Evolutionary conservation across 2,888 invertebrate genomes (phyloP).

Genomic region (Lumbricus terrestris): DNA sequence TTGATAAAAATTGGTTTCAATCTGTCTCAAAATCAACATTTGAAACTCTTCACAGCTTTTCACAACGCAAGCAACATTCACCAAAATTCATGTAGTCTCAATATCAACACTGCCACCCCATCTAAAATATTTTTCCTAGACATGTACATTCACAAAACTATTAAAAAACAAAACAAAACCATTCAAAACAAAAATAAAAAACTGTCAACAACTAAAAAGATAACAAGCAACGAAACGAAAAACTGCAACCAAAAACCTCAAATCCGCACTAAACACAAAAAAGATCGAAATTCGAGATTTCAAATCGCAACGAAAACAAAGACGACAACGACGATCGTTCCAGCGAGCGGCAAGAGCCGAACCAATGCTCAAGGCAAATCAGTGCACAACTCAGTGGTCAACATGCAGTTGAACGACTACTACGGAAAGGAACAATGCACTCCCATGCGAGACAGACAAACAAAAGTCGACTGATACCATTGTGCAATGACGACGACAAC

Average conservation of each 20-base stretch:
- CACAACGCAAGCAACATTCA: background rate
- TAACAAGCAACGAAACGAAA: background rate
- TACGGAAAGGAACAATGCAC: background rate
- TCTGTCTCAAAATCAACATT: background rate
- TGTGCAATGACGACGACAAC: background rate
- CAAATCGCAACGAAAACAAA: background rate
- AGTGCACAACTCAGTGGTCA: background rate
- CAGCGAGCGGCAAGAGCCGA: background rate
- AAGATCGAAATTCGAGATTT: background rate
- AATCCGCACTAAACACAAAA: background rate
- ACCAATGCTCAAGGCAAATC: background rate
- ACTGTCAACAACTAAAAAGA: background rate
- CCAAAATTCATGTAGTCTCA: background rate
- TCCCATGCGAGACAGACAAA: slow-evolving; percentile 8
- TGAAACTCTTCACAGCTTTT: background rate
- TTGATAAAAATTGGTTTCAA: too few species aligned
- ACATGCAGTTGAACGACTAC: background rate
- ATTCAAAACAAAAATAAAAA: background rate
- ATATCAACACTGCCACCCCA: background rate
- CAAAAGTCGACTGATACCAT: background rate
- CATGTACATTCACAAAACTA: background rate
- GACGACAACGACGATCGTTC: background rate
- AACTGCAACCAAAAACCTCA: background rate
- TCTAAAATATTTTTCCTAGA: background rate
- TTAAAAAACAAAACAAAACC: slow-evolving; percentile 3